A percentile compares a stretch with the other conserved stretches of the same genome.
Evolutionary conservation across 2,888 invertebrate species (phyloP).

Genomic region (Amphipyra berbera): DNA sequence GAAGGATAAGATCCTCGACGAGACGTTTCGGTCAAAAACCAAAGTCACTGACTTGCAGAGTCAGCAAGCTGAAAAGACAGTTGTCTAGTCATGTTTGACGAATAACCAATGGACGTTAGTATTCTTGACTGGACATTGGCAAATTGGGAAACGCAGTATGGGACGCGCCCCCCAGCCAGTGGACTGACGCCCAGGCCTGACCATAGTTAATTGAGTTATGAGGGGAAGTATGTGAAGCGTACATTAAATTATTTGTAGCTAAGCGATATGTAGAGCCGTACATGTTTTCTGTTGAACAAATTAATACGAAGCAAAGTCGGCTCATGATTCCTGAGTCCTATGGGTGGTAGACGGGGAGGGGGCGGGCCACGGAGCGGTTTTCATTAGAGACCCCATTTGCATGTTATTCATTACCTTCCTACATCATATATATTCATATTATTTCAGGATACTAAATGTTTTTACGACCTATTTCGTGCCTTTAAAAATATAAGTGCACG

Average conservation of each 20-base stretch:
- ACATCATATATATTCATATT: slow-evolving; percentile 64
- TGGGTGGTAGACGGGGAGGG: slow-evolving; percentile 11
- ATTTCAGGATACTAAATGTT: slow-evolving; percentile 63
- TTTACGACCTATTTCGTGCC: slow-evolving; percentile 46
- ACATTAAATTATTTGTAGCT: background rate
- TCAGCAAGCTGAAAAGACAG: background rate
- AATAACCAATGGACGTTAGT: background rate
- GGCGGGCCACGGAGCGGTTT: slow-evolving; percentile 66
- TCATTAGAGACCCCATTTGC: slow-evolving; percentile 81
- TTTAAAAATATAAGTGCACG: slow-evolving; percentile 12
- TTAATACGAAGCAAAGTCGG: slow-evolving; percentile 57
- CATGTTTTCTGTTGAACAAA: slow-evolving; percentile 60
- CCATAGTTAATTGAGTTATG: background rate
- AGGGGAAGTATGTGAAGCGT: background rate
- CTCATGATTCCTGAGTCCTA: slow-evolving; percentile 43
- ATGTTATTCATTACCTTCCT: slow-evolving; percentile 81
- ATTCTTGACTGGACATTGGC: no score
- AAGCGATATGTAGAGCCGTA: slow-evolving; percentile 9
- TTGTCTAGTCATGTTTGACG: background rate
- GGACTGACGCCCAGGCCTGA: background rate
- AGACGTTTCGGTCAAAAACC: background rate
- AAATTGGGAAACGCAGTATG: no score
- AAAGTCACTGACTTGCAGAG: no score
- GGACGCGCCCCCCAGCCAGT: no score
- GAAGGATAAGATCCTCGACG: background rate